Base-by-base conservation (phyloP, 2,113 vertebrate genomes). In the Pygathrix nemaeus region DNA sequence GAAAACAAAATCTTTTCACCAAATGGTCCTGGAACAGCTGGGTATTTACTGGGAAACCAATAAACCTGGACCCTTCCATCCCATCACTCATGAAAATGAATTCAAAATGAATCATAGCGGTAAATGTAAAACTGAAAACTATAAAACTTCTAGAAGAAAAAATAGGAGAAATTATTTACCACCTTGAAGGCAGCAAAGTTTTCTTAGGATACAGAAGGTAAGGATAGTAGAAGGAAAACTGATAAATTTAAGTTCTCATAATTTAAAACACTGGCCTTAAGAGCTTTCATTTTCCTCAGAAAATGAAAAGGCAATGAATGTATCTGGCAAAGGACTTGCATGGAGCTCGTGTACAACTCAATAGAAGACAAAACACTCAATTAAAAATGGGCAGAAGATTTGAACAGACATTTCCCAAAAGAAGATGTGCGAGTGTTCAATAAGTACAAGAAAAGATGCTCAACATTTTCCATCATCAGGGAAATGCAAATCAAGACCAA, bases 381-480 rank as follows among this genome's bases (percentile, higher is more conserved):
- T 86, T 20, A 40, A 35, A 91, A 66, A 40, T 5, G n/a, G 75
- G n/a, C 55, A 57, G 32, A 32, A 32, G 61, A 64, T 32, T 13
- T 64, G 5, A 61, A 30, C 27, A 70, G 20, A 80, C 38, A 43
- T 25, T n/a, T 30, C 73, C 66, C 32, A 20, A 70, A 90, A 66
- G 25, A 75, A 55, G 32, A 30, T 2, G 14, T 4, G 5, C 32
- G 81, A 64, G 21, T 21, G 17, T 32, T 30, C 27, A 30, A 64
- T 64, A 64, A 64, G 11, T 10, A 64, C 61, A 64, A 61, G 61
- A 13, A 64, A 64, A 30, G 35, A 35, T 1, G 8, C n/a, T 0
- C 40, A 27, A 9, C 8, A 20, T 8, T 21, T 0, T 35, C 4
- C 66, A 45, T 23, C 27, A 3, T 4, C 20, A 5, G 45, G 45